Base-by-base conservation (phyloP, 2,113 vertebrate genomes). In the Odocoileus virginianus region DNA sequence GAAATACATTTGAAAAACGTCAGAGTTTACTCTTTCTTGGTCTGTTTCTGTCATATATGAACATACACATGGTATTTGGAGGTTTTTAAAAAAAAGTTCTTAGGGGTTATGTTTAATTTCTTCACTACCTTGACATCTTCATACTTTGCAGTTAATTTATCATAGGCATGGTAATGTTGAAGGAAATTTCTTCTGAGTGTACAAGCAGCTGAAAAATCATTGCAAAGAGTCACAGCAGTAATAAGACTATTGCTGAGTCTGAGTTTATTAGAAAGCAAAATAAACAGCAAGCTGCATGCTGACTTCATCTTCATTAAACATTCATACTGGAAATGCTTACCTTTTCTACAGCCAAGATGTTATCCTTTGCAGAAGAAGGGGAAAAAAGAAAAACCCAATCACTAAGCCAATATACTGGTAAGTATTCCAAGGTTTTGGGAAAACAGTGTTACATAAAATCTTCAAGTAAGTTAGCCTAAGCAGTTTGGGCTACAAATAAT, bases 261-360 rank as follows among this genome's bases (percentile, higher is more conserved):
- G 8, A 64, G 95, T 97, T 98, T 99, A 99, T 94, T 98, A 98
- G 98, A 98, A 98, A 98, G 96, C 97, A 98, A 98, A 98, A 96
- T 96, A 98, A 98, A 97, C 94, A 89, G 92, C 85, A 94, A 90
- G 95, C 95, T 89, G 87, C 86, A 57, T 79, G 96, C 88, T 97
- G 97, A 98, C 97, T 98, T 98, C 98, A 97, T 94, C 97, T 94
- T 97, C 96, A 98, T 98, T 97, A 99, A 98, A 98, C 67, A 98
- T 98, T 98, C 95, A 98, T 92, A 86, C 25, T 47, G 78, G 97
- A 98, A 98, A 97, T 64, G 82, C 98, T 97, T 90, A 84, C 97
- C 97, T 97, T 95, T 2, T 96, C 85, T 74, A 91, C 91, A 96
- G 97, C 93, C 97, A 97, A 95, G 89, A 94, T 96, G 97, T 85